Evolutionary conservation across 2,113 vertebrate genomes (phyloP).

Genomic region (Spheniscus mendiculus): DNA sequence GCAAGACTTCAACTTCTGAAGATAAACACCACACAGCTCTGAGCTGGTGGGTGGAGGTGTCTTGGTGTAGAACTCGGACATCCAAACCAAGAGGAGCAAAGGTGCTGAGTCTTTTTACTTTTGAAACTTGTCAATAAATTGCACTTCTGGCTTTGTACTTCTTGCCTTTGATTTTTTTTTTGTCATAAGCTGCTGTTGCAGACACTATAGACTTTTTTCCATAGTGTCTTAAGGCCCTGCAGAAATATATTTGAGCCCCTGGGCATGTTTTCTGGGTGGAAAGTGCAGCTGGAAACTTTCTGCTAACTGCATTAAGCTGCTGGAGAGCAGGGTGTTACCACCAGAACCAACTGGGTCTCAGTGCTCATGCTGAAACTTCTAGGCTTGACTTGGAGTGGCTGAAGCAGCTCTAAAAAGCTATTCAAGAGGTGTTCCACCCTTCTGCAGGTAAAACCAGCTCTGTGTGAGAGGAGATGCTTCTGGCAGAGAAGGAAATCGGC

Average conservation of each 20-base stretch:
- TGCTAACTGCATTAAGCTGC: neutral
- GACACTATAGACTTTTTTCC: fast-evolving
- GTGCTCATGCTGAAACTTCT: neutral
- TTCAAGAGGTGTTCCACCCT: neutral
- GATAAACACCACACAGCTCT: neutral
- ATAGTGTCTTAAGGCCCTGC: neutral
- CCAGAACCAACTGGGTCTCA: fast-evolving
- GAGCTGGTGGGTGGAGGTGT: neutral
- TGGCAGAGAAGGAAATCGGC: neutral
- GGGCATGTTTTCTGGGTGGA: neutral
- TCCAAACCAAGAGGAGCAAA: neutral
- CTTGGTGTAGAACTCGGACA: neutral
- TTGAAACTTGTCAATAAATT: slow-evolving; percentile 40
- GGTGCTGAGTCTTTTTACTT: neutral
- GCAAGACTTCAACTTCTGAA: slow-evolving; percentile 46
- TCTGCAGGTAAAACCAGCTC: neutral
- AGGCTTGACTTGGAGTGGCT: neutral
- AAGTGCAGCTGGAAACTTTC: neutral
- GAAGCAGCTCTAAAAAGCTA: neutral
- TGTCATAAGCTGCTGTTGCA: neutral
- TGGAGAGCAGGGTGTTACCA: neutral
- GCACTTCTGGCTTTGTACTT: slow-evolving; percentile 28
- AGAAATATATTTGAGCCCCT: neutral
- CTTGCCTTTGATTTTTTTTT: neutral
- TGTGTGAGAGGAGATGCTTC: neutral